phyloP scores from a whole-genome alignment of 2,797 vertebrate species.

The Phalanger gymnotis region DNA sequence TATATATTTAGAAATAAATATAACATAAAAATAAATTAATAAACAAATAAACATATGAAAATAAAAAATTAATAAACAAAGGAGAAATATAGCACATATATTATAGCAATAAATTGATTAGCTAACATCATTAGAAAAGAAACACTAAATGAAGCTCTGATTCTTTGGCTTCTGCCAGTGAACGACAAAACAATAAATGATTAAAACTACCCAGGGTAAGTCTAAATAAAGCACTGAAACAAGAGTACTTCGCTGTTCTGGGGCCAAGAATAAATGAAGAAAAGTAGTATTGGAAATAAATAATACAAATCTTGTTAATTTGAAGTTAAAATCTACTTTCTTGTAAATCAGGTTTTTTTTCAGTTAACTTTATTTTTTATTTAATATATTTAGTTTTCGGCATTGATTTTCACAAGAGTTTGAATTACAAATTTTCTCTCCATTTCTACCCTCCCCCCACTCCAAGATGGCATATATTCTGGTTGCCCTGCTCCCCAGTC shows the following conservation, averaged over 20 bases:
- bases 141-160: constrained; percentile 1
- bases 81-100: neutral
- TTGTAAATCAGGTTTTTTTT: constrained; percentile 72
- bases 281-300: constrained; percentile 26
- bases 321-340: constrained; percentile 68
- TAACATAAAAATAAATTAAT: neutral
- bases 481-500: too few species aligned
- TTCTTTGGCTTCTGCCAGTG: constrained; percentile 47
- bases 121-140: constrained; percentile 16
- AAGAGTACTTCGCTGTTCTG: constrained; percentile 61
- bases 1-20: neutral
- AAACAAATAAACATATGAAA: too few species aligned
- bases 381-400: too few species aligned
- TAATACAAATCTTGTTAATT: constrained; percentile 48
- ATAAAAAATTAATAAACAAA: neutral
- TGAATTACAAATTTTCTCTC: too few species aligned
- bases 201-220: constrained; percentile 59
- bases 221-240: constrained; percentile 47
- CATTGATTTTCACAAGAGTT: too few species aligned
- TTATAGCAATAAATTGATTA: constrained; percentile 32
- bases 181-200: constrained; percentile 38
- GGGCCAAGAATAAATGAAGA: constrained; percentile 73
- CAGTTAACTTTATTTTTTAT: too few species aligned
- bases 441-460: too few species aligned
- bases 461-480: too few species aligned